phyloP scores from a whole-genome alignment of 2,113 vertebrate species.

The Nothocercus julius region DNA sequence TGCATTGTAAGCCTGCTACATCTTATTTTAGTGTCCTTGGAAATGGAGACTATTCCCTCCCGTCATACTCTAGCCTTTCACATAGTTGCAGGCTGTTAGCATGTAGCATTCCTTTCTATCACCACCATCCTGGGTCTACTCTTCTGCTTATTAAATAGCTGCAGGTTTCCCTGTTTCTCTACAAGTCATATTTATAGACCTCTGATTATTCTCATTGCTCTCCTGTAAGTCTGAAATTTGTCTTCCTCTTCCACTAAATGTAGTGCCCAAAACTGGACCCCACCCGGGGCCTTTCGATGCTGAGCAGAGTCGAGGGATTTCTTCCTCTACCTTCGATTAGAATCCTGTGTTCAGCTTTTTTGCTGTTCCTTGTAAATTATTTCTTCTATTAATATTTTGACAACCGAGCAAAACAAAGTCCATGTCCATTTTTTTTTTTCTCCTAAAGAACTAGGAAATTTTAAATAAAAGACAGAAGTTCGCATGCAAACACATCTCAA shows the following conservation, averaged over 20 bases:
- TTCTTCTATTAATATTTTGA: slow-evolving; percentile 19
- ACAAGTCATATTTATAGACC: background rate
- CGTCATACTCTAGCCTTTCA: background rate
- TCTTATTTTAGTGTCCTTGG: background rate
- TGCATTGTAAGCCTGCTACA: background rate
- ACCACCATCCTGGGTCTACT: background rate
- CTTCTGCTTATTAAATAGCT: background rate
- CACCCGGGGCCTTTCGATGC: background rate
- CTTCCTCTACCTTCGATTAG: background rate
- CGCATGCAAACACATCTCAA: background rate
- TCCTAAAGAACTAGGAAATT: background rate
- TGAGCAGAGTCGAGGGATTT: background rate
- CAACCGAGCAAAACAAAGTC: background rate
- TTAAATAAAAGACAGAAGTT: background rate
- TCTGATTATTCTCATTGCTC: background rate
- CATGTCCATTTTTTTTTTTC: background rate
- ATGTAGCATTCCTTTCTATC: background rate
- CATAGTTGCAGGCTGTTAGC: background rate
- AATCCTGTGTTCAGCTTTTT: background rate
- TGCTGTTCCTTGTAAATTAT: background rate
- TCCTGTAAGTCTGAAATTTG: background rate
- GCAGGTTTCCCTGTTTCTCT: background rate
- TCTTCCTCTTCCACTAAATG: background rate
- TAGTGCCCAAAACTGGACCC: background rate
- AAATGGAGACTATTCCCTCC: background rate